A percentile compares a stretch with the other conserved stretches of the same genome.
phyloP scores from a whole-genome alignment of 2,888 invertebrate species.

The Papilio elwesi region DNA sequence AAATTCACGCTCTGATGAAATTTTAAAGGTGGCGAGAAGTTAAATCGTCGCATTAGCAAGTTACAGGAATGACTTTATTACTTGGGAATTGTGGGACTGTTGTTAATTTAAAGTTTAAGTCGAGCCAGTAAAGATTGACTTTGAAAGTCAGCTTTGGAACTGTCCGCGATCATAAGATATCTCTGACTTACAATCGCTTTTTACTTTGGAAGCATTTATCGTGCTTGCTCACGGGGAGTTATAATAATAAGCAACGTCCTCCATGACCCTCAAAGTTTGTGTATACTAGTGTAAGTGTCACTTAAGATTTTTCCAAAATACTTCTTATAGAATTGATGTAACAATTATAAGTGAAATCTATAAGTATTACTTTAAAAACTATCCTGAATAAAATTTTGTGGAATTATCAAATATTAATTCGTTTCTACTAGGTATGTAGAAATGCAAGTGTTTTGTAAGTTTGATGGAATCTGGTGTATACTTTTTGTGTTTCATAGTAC shows the following conservation, averaged over 20 bases:
- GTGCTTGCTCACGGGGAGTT: neutral
- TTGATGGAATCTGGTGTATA: too few relatives aligned
- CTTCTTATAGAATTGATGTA: too few relatives aligned
- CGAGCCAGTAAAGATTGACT: conserved; percentile 1
- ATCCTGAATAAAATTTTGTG: too few relatives aligned
- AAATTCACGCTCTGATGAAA: neutral
- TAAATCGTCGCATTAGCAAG: neutral
- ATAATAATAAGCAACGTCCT: neutral
- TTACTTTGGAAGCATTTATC: conserved; percentile 9
- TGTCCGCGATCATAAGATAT: conserved; percentile 4
- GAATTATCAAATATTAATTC: too few relatives aligned
- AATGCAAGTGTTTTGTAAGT: too few relatives aligned
- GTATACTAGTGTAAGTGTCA: too few relatives aligned
- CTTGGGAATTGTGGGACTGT: conserved; percentile 10
- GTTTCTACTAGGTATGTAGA: too few relatives aligned
- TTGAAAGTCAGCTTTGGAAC: conserved; percentile 10
- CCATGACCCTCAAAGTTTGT: too few relatives aligned
- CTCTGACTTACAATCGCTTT: neutral
- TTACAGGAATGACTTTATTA: neutral
- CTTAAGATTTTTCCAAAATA: too few relatives aligned
- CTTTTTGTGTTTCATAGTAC: too few relatives aligned
- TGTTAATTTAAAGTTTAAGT: conserved; percentile 11
- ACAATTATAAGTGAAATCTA: too few relatives aligned
- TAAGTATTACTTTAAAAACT: too few relatives aligned
- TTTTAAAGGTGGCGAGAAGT: neutral